Evolutionary conservation across 2,797 vertebrate genomes (phyloP).

Genomic region (Xerus rutilus): DNA sequence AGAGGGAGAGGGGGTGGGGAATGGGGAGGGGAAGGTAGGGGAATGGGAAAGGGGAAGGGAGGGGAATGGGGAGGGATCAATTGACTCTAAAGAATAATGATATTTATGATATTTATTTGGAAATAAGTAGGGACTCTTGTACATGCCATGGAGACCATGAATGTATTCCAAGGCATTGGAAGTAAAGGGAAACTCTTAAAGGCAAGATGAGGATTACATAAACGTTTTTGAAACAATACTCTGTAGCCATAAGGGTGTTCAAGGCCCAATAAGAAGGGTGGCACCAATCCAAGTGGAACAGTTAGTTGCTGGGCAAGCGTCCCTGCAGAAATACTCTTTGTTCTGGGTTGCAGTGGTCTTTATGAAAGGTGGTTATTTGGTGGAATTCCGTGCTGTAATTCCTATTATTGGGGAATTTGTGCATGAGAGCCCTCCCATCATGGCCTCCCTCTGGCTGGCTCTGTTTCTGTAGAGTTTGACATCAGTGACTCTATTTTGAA

Average conservation of each 20-base stretch:
- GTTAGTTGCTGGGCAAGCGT: background rate
- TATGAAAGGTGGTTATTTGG: background rate
- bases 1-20: no score
- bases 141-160: background rate
- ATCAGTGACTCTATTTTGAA: background rate
- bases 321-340: background rate
- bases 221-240: background rate
- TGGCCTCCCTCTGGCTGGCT: background rate
- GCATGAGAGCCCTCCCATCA: background rate
- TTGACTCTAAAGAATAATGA: background rate
- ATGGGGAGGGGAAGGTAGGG: no score
- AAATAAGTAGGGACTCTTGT: background rate
- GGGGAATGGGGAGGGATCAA: background rate
- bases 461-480: background rate
- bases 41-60: no score
- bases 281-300: background rate
- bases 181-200: background rate
- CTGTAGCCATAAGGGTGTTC: background rate
- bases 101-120: background rate
- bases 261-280: background rate
- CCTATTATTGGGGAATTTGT: background rate
- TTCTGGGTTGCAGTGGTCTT: background rate
- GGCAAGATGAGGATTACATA: background rate
- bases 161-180: background rate
- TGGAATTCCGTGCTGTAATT: background rate